Percentiles rank a stretch among this genome's conserved stretches.
phyloP scores from a whole-genome alignment of 2,113 vertebrate species.

The Ailurus styani region DNA sequence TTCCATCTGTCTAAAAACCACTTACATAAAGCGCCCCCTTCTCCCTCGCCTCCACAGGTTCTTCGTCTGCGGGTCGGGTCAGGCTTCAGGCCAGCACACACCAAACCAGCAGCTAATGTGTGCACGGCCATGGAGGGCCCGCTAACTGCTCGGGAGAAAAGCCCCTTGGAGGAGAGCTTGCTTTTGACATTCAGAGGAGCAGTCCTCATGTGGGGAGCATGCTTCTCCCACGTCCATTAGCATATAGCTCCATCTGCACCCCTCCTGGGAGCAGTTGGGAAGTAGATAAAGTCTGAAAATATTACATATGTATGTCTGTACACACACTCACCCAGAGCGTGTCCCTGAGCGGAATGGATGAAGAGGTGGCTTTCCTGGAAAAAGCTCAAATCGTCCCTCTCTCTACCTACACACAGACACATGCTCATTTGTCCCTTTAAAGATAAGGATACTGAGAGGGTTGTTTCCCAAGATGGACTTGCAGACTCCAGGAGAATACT shows the following conservation, averaged over 20 bases:
- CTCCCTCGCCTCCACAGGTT: conserved; percentile 8
- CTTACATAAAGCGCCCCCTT: conserved; percentile 65
- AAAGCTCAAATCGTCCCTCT: conserved; percentile 1
- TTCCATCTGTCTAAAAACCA: conserved; percentile 75
- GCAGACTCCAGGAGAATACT: neutral
- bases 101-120: neutral
- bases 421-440: neutral
- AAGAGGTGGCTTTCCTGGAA: conserved; percentile 39
- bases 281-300: conserved; percentile 48
- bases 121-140: neutral
- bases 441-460: neutral
- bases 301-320: conserved; percentile 38
- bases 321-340: conserved; percentile 18
- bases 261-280: conserved; percentile 29
- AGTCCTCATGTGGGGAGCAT: neutral
- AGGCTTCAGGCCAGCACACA: neutral
- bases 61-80: neutral
- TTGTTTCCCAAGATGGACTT: conserved; percentile 27
- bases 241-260: conserved; percentile 31
- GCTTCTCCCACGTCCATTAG: neutral
- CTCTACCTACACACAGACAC: conserved; percentile 1
- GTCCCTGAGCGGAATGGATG: neutral
- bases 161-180: neutral
- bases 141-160: neutral
- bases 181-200: neutral